Base-by-base conservation (phyloP, 1,140 invertebrate genomes). In the Cepaea nemoralis region DNA sequence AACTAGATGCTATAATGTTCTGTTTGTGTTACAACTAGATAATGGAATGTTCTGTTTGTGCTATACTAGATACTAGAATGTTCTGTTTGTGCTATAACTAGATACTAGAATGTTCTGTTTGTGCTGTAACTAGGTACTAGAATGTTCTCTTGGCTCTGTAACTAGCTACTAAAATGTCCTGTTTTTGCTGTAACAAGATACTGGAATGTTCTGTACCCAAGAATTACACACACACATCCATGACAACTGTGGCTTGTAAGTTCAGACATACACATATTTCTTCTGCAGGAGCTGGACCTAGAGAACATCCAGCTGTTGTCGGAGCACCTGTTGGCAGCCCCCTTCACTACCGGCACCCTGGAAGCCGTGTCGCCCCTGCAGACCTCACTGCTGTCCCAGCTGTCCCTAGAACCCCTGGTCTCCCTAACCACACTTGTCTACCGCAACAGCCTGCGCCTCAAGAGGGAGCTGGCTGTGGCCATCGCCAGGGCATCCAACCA, bases 291-390 rank as follows among this genome's bases (percentile, higher is more conserved):
- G 74, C 83, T 91, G 31, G 91, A 92, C 84, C 86, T 92, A 39
- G 91, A 91, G 82, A 92, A 92, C 83, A 87, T 92, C 5, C 90
- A 91, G 82, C 85, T 92, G 14, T 80, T 92, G 66, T 91, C 90
- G 12, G 90, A 90, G 84, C 88, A 90, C 42, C 80, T 90, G 35
- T 76, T 91, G 24, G 75, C 86, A n/a, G 83, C 89, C 14, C 89
- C 91, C 1, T 87, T 66, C 81, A 87, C 59, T 81, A 88, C 77
- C 19, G 84, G 84, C 5, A 81, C 75, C 22, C 76, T 83, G 50
- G 75, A 78, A 31, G 83, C 83, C 22, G 22, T 24, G 14, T 74
- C 79, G 0, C 80, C 83, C 0, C 55, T 69, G 8, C 79, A 81
- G 39, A 39, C 63, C 0, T 73, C 75, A 0, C 63, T 50, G 22